Percentiles rank a stretch among this genome's conserved stretches.
Conservation (phyloP, 2,797 vertebrate species). For the Etheostoma perlongum region DNA sequence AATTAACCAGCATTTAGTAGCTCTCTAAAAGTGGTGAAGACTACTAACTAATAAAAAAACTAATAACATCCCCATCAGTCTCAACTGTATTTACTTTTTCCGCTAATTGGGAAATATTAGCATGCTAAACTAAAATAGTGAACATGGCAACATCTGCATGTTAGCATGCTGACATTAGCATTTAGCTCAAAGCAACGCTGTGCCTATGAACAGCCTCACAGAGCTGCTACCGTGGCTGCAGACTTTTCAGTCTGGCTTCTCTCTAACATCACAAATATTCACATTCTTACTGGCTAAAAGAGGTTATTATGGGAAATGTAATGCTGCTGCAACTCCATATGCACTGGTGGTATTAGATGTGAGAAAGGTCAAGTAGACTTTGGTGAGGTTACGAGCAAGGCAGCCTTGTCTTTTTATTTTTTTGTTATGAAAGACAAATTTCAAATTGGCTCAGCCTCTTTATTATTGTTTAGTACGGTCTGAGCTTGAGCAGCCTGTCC, state of each 20-base stretch:
- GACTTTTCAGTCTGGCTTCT: not conserved
- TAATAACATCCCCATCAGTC: no score
- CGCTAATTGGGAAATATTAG: not conserved
- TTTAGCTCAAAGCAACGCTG: not conserved
- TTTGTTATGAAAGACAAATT: conserved; percentile 20
- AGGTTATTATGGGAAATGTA: not conserved
- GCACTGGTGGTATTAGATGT: not conserved
- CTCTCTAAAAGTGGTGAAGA: no score
- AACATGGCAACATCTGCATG: not conserved
- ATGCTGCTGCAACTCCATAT: not conserved
- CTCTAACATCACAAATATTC: not conserved
- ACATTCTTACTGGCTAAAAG: not conserved
- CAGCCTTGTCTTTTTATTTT: conserved; percentile 13
- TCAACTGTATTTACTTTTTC: no score
- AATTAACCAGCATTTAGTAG: no score
- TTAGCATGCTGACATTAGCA: not conserved
- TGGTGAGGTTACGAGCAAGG: not conserved
- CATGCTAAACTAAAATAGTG: not conserved
- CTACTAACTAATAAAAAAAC: no score
- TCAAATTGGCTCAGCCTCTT: not conserved
- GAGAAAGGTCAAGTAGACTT: not conserved
- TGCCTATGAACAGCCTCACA: not conserved
- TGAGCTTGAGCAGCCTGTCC: conserved; percentile 42
- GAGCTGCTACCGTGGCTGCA: not conserved
- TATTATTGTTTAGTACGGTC: conserved; percentile 45